A percentile compares a stretch with the other conserved stretches of the same genome.
Evolutionary conservation across 2,797 vertebrate species (phyloP).

Genomic region (Artibeus lituratus): DNA sequence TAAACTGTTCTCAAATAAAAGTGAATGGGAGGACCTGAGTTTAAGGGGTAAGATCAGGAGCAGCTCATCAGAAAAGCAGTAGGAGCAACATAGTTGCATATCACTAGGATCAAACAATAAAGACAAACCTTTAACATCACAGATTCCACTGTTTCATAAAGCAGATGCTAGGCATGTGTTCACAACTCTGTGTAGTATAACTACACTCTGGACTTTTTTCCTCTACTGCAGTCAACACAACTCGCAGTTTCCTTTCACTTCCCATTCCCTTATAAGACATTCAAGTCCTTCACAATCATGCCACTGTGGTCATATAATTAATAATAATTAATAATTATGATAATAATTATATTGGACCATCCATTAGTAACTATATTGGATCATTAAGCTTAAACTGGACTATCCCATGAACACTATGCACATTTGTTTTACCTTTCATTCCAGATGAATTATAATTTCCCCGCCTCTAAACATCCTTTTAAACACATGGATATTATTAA

Average conservation of each 20-base stretch:
- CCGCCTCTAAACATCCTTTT: not conserved
- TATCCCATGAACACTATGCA: not conserved
- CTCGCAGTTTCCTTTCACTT: not conserved
- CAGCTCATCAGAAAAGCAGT: fast-evolving
- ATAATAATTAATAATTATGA: no score
- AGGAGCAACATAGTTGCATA: not conserved
- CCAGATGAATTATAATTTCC: not conserved
- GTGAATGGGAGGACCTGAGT: not conserved
- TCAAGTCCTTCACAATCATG: not conserved
- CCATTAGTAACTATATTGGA: not conserved
- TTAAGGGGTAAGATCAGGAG: not conserved
- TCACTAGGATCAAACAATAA: not conserved
- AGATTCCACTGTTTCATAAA: not conserved
- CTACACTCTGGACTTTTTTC: not conserved
- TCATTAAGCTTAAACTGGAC: not conserved
- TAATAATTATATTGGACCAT: no score
- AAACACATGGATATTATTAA: not conserved
- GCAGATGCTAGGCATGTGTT: not conserved
- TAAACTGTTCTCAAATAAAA: not conserved
- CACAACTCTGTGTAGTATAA: not conserved
- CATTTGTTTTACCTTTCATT: not conserved
- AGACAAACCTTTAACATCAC: not conserved
- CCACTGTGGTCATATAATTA: not conserved
- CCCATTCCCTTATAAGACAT: not conserved
- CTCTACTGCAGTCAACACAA: not conserved